These are phyloP conservation scores for Campoplex capitator DNA, from an alignment of 2,888 invertebrate species.

Conservation along the genomic window DNA sequence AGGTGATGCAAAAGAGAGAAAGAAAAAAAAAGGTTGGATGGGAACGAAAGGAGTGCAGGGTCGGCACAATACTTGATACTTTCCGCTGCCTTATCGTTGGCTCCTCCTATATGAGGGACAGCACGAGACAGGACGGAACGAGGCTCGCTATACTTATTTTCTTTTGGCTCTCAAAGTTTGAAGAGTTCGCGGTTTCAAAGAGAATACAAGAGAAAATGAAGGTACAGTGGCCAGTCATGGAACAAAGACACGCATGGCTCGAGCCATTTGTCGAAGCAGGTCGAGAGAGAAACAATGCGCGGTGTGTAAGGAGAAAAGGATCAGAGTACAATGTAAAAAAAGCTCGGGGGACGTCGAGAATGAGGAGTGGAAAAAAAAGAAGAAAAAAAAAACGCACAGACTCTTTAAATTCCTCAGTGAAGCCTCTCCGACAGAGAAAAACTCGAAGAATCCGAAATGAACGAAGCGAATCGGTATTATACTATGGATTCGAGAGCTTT, in stretches of 20 bases:
- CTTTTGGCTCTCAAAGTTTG: not conserved
- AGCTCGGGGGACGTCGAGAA: slow-evolving; percentile 26
- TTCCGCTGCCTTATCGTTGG: slow-evolving; percentile 48
- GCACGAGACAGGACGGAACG: not conserved
- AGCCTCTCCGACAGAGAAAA: slow-evolving; percentile 36
- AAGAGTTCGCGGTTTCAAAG: slow-evolving; percentile 66
- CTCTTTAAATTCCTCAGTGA: slow-evolving; percentile 41
- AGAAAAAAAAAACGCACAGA: not conserved
- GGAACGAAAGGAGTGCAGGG: slow-evolving; percentile 47
- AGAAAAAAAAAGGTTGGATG: slow-evolving; percentile 63
- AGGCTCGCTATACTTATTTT: slow-evolving; percentile 14
- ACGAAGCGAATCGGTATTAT: slow-evolving; percentile 57
- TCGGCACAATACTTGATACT: slow-evolving; percentile 57
- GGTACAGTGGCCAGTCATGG: slow-evolving; percentile 33
- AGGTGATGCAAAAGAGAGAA: not conserved
- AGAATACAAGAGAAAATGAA: slow-evolving; percentile 59
- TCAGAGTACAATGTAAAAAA: slow-evolving; percentile 52
- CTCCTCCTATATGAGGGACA: slow-evolving; percentile 25
- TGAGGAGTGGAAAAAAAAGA: slow-evolving; percentile 10
- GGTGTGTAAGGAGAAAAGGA: slow-evolving; percentile 18
- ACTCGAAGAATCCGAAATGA: slow-evolving; percentile 61
- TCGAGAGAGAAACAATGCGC: slow-evolving; percentile 26
- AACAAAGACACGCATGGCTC: slow-evolving; percentile 40
- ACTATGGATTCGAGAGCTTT: slow-evolving; percentile 54
- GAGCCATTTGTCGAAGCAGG: slow-evolving; percentile 61